Base-by-base conservation (phyloP, 2,797 vertebrate genomes). In the Lepus oiostolus region DNA sequence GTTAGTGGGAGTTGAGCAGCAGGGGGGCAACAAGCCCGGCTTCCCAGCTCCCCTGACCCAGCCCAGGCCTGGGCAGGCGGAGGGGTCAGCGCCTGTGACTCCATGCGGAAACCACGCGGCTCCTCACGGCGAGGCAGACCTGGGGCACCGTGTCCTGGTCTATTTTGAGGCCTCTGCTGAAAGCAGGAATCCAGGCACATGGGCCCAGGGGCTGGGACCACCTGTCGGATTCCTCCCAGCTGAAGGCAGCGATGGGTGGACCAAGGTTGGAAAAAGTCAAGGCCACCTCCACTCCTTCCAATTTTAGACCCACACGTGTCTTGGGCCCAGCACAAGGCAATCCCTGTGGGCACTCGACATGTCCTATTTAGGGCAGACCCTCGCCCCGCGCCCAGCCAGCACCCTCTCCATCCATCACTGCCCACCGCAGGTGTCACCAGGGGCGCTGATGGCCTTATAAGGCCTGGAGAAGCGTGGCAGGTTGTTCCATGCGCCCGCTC, bases 111-210 rank as follows among this genome's bases (percentile, higher is more conserved):
- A 50, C 96, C 65, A 77, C 3, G 0, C 0, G 12, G 50, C 80
- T 72, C 68, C 81, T 83, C 10, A 2, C 2, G 3, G 74, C 42
- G 88, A 79, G 63, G 62, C 50, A 21, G 65, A 1, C 68, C 8
- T 87, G 0, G 62, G 82, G 68, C 42, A 13, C 28, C 5, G 16
- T 42, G 42, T 80, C 71, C 88, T 5, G 17, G 77, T 32, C 96
- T 97, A 97, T 97, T 97, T 97, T 97, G 26, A 47, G 95, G 95
- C 80, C 35, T 76, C 88, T 24, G 95, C 96, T 97, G 94, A 92
- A 93, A 80, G 81, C 63, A 93, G 86, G 96, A 96, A 97, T 96
- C 89, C 95, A 60, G 88, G 92, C 92, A 1, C 93, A 80, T 2
- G 58, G 91, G 85, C 32, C 42, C 90, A 71, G 86, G 92, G 90